Percentiles rank a stretch among this genome's conserved stretches.
phyloP scores from a whole-genome alignment of 1,140 invertebrate species.

The Melipona quadrifasciata region DNA sequence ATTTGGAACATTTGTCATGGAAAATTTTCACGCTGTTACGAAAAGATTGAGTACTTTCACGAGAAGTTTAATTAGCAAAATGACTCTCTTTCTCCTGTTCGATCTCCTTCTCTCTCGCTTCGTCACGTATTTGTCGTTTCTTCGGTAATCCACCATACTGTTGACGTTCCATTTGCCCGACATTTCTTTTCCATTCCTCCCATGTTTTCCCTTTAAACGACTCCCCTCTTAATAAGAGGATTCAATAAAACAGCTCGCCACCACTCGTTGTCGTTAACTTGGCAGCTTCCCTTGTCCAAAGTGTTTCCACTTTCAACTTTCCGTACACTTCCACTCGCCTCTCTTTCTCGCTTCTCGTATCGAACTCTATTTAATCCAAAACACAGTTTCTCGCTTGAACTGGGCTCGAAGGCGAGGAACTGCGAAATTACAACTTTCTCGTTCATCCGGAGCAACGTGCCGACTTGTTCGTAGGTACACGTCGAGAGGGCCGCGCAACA shows the following conservation, averaged over 20 bases:
- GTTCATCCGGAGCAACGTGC: not conserved
- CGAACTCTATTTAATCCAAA: not conserved
- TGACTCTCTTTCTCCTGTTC: not conserved
- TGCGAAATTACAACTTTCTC: not conserved
- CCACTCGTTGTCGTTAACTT: not conserved
- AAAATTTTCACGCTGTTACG: not conserved
- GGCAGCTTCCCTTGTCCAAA: not conserved
- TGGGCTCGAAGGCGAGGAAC: not conserved
- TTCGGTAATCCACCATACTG: slow-evolving; percentile 1
- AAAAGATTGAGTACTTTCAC: not conserved
- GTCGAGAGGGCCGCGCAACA: slow-evolving; percentile 69
- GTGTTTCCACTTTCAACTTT: not conserved
- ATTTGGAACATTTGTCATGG: no score
- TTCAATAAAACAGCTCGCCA: not conserved
- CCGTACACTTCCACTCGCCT: no score
- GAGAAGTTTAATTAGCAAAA: not conserved
- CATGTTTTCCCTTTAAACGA: slow-evolving; percentile 7
- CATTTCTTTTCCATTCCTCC: slow-evolving; percentile 17
- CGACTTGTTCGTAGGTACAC: slow-evolving; percentile 51
- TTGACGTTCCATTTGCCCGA: slow-evolving; percentile 30
- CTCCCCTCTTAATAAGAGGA: not conserved
- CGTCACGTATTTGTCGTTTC: not conserved
- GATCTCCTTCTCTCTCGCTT: not conserved
- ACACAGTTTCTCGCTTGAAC: not conserved
- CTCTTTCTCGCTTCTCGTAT: no score